Evolutionary conservation across 2,888 invertebrate species (phyloP).

Genomic region (Parnassius glacialis): DNA sequence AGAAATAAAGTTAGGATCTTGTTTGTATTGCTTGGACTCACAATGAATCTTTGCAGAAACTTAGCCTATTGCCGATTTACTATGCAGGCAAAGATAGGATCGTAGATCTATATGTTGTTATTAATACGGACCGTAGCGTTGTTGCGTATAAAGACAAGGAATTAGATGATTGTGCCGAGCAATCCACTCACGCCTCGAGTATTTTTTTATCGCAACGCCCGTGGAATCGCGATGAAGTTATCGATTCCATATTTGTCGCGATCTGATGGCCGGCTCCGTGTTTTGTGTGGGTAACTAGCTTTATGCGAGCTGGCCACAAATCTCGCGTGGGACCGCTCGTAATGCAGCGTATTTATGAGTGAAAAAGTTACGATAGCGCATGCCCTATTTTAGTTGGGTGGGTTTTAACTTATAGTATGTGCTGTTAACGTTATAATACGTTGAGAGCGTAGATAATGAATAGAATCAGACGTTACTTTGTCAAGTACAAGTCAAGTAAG

Average conservation of each 20-base stretch:
- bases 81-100: too few species aligned
- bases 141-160: constrained; percentile 4
- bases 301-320: constrained; percentile 16
- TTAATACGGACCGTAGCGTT: neutral
- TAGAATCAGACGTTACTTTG: too few species aligned
- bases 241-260: constrained; percentile 24
- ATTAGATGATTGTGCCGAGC: constrained; percentile 12
- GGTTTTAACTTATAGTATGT: too few species aligned
- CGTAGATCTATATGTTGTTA: neutral
- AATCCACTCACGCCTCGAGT: constrained; percentile 8
- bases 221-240: constrained; percentile 25
- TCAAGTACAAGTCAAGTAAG: too few species aligned
- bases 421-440: too few species aligned
- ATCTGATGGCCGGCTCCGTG: constrained; percentile 12
- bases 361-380: constrained; percentile 4
- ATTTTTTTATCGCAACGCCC: constrained; percentile 16
- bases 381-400: constrained; percentile 1
- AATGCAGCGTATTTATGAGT: constrained; percentile 1
- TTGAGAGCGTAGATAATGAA: too few species aligned
- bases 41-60: too few species aligned
- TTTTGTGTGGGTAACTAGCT: constrained; percentile 16
- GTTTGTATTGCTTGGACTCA: too few species aligned
- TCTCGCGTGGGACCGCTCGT: constrained; percentile 19
- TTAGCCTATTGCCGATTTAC: too few species aligned
- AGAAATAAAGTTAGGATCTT: too few species aligned